Base-by-base conservation (phyloP, 2,888 invertebrate genomes). In the Macaria liturata region DNA sequence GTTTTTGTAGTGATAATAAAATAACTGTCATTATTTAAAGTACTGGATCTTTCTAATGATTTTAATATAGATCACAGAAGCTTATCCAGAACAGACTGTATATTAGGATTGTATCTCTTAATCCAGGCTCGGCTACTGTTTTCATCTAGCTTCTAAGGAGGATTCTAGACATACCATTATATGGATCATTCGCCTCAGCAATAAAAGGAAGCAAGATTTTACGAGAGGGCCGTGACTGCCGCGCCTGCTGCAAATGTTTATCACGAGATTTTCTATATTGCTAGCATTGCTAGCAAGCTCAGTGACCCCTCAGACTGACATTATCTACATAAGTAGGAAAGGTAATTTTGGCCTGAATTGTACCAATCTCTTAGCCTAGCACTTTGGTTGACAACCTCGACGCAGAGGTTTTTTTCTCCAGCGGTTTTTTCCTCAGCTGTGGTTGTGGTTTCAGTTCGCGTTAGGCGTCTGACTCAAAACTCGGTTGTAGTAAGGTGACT, bases 131-230 rank as follows among this genome's bases (percentile, higher is more conserved):
- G n/a, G 6, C 8, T 53, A 58, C 45, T 49, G 31, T 32, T 32
- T 47, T 4, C 31, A 40, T 32, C n/a, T 32, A 7, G 32, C 8
- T 34, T 3, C 7, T 8, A 30, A 40, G 68, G 55, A 66, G 70
- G 64, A 68, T 70, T 72, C 76, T 69, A 75, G 68, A 76, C 77
- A 76, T 76, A 70, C 73, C 67, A 79, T 86, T 81, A 84, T 79
- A 75, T 73, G 76, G 78, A 76, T 77, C 78, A 80, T 86, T 83
- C 78, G 69, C 66, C 70, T 68, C 69, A 70, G 79, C 78, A 80
- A 83, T 86, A 87, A 83, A 83, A 76, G 72, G 60, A 71, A 72
- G 71, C 72, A 74, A 79, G 83, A 86, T 86, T 89, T 88, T 86
- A 89, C 79, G 86, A 83, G 67, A 68, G 55, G 48, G 46, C 72